Conservation (phyloP, 35 echinoderm and acorn worm genomes). For the Lytechinus pictus region DNA sequence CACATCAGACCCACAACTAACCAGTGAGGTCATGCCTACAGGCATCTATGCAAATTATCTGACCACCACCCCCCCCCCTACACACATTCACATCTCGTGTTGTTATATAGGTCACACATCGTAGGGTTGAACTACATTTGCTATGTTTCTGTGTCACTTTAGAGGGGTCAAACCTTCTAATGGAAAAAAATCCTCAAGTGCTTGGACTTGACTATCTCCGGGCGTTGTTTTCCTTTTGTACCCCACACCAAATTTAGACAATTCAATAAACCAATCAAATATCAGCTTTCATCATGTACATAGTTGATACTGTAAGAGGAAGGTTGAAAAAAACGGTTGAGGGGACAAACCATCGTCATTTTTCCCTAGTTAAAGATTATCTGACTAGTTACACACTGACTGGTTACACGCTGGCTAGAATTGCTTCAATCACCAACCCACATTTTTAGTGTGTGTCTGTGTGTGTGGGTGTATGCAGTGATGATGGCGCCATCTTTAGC, state of each 20-base stretch:
- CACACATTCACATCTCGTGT: no score
- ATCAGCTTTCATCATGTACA: not conserved
- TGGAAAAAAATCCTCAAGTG: not conserved
- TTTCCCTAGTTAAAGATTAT: no score
- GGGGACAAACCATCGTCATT: no score
- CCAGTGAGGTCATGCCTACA: not conserved
- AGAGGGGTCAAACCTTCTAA: not conserved
- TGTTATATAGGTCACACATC: not conserved
- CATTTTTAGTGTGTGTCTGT: no score
- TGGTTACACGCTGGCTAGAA: no score
- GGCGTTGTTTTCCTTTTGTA: not conserved
- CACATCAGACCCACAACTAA: not conserved
- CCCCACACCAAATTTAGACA: not conserved
- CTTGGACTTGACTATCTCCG: not conserved
- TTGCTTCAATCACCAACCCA: no score
- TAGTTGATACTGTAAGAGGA: no score
- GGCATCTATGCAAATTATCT: not conserved
- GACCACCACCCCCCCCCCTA: no score
- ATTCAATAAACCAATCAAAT: not conserved
- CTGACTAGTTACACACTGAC: no score
- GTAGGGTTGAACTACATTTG: not conserved
- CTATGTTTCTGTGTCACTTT: not conserved
- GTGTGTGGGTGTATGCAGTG: no score
- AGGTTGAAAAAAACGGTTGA: no score
- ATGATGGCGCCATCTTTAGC: no score